A percentile compares a stretch with the other conserved stretches of the same genome.
These are phyloP conservation scores for Vulpes vulpes DNA, from an alignment of 2,113 vertebrate species.

Conservation along the genomic window DNA sequence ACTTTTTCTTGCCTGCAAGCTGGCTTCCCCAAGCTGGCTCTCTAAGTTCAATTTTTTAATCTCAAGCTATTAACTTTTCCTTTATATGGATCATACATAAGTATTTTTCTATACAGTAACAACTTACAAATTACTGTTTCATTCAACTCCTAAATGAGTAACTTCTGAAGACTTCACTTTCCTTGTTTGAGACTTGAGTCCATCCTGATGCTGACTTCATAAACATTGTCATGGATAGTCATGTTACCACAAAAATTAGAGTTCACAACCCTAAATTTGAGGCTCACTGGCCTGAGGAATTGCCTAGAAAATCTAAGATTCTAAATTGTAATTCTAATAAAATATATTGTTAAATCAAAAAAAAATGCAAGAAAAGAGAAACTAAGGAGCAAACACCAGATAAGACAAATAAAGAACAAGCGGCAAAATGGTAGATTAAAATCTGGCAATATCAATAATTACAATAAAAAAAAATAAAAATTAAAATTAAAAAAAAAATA, in stretches of 20 bases:
- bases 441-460: neutral
- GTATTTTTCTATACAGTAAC: neutral
- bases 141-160: neutral
- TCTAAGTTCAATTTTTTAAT: neutral
- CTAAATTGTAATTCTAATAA: neutral
- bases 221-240: neutral
- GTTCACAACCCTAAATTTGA: neutral
- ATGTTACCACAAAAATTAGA: neutral
- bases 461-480: neutral
- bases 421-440: neutral
- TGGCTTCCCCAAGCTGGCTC: neutral
- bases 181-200: neutral
- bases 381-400: neutral
- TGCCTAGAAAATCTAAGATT: neutral
- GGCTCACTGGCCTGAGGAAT: neutral
- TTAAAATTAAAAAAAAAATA: neutral
- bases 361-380: neutral
- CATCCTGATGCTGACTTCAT: neutral
- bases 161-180: neutral
- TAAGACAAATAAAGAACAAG: neutral
- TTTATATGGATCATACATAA: constrained; percentile 12
- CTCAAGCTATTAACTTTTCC: neutral
- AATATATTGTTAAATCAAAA: neutral
- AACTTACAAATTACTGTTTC: neutral
- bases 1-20: neutral